Evolutionary conservation across 2,113 vertebrate species (phyloP).

Genomic region (Stigmatopora nigra): DNA sequence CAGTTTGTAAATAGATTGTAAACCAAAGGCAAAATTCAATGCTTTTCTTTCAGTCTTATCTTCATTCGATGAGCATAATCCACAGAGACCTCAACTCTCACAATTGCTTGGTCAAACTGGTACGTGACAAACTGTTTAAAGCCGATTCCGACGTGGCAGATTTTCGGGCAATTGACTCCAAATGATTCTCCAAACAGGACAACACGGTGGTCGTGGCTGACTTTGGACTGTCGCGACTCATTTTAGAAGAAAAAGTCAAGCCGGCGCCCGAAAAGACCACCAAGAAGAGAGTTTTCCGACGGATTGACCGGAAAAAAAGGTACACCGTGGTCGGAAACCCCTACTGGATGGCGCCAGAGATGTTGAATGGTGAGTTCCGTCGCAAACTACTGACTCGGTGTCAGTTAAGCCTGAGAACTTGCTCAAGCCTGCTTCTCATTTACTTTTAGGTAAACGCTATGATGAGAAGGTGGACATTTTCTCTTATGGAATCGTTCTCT

Average conservation of each 20-base stretch:
- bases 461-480: conserved; percentile 97
- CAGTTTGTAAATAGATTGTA: neutral
- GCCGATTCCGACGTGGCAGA: neutral
- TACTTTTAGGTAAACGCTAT: conserved; percentile 84
- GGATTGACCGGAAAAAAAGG: conserved; percentile 86
- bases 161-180: neutral
- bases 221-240: conserved; percentile 87
- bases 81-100: conserved; percentile 90
- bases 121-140: conserved; percentile 53
- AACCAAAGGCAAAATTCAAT: neutral
- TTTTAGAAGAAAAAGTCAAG: conserved; percentile 86
- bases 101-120: conserved; percentile 93
- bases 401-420: neutral
- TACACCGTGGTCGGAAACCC: conserved; percentile 97
- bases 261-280: conserved; percentile 77
- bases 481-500: conserved; percentile 94
- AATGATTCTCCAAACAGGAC: conserved; percentile 69
- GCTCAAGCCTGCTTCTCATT: conserved; percentile 15
- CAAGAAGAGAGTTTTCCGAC: conserved; percentile 83
- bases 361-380: conserved; percentile 82
- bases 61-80: conserved; percentile 91
- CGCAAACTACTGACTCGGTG: neutral
- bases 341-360: conserved; percentile 98
- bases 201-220: conserved; percentile 94
- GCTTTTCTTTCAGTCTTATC: conserved; percentile 76